Evolutionary conservation across 2,888 invertebrate genomes (phyloP), one percentile per base, ranked within the genome.

Genomic region (Pedicia rivosa): DNA sequence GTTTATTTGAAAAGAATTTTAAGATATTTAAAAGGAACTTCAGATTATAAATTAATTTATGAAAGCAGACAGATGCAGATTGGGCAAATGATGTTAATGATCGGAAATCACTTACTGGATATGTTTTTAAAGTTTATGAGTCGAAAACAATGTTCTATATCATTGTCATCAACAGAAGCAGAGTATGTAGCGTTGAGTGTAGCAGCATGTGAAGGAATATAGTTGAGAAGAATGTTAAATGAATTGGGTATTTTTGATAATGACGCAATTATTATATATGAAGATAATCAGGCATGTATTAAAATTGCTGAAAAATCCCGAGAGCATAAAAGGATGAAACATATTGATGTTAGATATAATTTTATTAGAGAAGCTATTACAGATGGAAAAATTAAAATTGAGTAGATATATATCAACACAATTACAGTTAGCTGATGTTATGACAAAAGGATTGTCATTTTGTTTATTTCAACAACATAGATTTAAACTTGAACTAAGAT

Each of bases 241-340:
- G 37, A 37, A 22, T 27, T 36, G 14, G 25, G 27, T 19, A 30
- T 33, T 24, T 3, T 25, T 28, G 31, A 34, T 32, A 10, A 28
- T 10, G 19, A 17, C 12, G 16, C 32, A 17, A 20, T 19, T 27
- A 31, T n/a, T 19, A 36, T 40, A 16, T 42, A 9, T 22, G 38
- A 37, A 28, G 38, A 40, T 31, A 40, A 42, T 17, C 38, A 38
- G 15, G 34, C 36, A 16, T 43, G 43, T 26, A 43, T 41, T 12
- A 22, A 25, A 22, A 38, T 39, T 9, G 42, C 43, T 13, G 37
- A 40, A 26, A 34, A 43, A 15, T 38, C 42, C n/a, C 35, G 40
- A 22, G 36, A 40, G 13, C 38, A 40, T 16, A 40, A 43, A 14
- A 17, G 41, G 20, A 40, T 43, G 31, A 41, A 41, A 14, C 40